Evolutionary conservation across 2,888 invertebrate species (phyloP).

Genomic region (Eilema depressum): DNA sequence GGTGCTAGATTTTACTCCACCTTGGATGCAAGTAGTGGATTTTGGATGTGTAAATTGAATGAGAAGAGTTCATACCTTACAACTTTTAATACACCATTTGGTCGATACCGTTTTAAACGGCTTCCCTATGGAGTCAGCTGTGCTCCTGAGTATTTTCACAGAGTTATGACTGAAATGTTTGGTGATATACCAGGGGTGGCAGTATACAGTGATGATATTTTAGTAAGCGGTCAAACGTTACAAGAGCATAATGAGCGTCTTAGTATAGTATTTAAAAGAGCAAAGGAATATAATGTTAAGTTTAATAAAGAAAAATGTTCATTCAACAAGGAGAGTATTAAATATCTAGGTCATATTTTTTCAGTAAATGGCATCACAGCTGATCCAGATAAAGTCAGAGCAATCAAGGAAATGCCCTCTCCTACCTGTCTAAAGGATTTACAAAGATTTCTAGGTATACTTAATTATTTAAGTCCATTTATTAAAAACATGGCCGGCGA

Average conservation of each 20-base stretch:
- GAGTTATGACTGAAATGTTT: slow-evolving; percentile 14
- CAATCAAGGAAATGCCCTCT: slow-evolving; percentile 32
- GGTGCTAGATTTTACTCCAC: slow-evolving; percentile 38
- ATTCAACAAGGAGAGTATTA: slow-evolving; percentile 29
- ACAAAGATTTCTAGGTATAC: slow-evolving; percentile 25
- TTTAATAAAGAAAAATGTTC: slow-evolving; percentile 42
- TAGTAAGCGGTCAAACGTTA: slow-evolving; percentile 31
- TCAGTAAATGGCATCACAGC: slow-evolving; percentile 23
- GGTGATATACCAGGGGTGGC: slow-evolving; percentile 22
- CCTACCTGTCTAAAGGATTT: slow-evolving; percentile 20
- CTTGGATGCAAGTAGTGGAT: slow-evolving; percentile 43
- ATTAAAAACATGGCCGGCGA: slow-evolving; percentile 19
- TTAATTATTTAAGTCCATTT: slow-evolving; percentile 35
- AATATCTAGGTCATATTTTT: slow-evolving; percentile 38
- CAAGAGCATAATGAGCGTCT: slow-evolving; percentile 25
- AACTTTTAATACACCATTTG: slow-evolving; percentile 36
- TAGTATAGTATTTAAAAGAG: slow-evolving; percentile 32
- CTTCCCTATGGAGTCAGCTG: slow-evolving; percentile 23
- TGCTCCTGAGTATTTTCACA: slow-evolving; percentile 21
- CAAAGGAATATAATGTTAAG: slow-evolving; percentile 30
- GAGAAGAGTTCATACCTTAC: slow-evolving; percentile 21
- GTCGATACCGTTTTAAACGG: slow-evolving; percentile 28
- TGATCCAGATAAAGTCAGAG: slow-evolving; percentile 33
- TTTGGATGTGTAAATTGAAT: slow-evolving; percentile 36
- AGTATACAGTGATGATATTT: slow-evolving; percentile 39